Evolutionary conservation across 2,888 invertebrate species (phyloP), one percentile per base, ranked within the genome.

Genomic region (Drosophila meridionalis): DNA sequence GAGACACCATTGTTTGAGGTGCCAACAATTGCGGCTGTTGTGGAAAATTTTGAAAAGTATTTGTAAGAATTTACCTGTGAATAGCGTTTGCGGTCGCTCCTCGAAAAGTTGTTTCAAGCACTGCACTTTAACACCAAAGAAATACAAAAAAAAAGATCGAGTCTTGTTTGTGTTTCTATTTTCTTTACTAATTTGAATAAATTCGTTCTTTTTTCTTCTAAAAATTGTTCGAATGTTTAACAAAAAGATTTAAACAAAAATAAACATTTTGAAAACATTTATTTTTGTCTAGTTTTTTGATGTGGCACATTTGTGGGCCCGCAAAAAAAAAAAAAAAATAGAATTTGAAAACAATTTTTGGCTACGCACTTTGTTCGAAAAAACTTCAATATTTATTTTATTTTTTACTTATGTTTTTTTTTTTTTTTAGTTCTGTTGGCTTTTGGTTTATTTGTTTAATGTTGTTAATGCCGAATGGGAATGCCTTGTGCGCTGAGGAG

Each of bases 371-470:
- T 77, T 30, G 60, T 67, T 20, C 14, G 5, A 38, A 72, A 76
- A 66, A 61, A 47, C 53, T 78, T 60, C 45, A 75, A 71, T 75
- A 70, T 62, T 75, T 72, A 55, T 58, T 43, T 52, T 42, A 20
- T 43, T 7, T 60, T 30, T 32, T 20, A 11, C 5, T 53, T 55
- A 59, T 43, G 38, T n/a, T 63, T 66, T 48, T 56, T 47, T 28
- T 57, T 36, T 28, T 34, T 68, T 76, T 45, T 48, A 2, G 38
- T 34, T 52, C 11, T 2, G 4, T 52, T 34, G n/a, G 28, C 11
- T 47, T 59, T 60, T 32, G 34, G 55, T 78, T 78, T 58, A 62
- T 78, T 78, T 67, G 47, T 78, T 76, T 60, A 72, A 76, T 52
- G 55, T 50, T 34, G 55, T 50, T 34, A 57, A 43, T 62, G 43